Conservation (phyloP, 1,140 invertebrate genomes). For the Frieseomelitta varia region DNA sequence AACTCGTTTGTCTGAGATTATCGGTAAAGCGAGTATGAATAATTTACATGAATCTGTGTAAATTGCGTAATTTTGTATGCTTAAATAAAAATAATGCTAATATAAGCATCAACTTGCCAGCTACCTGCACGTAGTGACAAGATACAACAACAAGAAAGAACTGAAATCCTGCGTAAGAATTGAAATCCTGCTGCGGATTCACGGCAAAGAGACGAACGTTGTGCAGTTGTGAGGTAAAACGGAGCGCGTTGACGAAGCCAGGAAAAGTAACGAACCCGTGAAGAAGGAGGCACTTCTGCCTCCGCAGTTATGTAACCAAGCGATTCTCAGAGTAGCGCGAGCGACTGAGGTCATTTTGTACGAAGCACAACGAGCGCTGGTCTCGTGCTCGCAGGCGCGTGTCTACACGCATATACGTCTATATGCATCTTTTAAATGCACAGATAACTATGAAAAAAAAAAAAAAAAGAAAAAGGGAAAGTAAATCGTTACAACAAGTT, state of each 20-base stretch:
- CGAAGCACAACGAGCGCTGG: conserved; percentile 38
- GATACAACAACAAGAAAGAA: neutral
- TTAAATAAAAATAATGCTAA: neutral
- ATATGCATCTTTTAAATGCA: no score
- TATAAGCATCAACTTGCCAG: neutral
- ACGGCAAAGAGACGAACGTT: neutral
- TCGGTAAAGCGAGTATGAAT: neutral
- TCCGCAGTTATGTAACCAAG: conserved; percentile 64
- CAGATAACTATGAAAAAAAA: neutral
- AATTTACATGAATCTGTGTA: neutral
- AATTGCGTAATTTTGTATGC: neutral
- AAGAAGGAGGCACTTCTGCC: conserved; percentile 59
- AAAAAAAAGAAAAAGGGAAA: neutral
- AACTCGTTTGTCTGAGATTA: neutral
- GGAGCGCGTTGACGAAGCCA: conserved; percentile 42
- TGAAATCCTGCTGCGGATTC: neutral
- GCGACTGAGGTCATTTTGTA: conserved; percentile 61
- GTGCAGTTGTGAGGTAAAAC: conserved; percentile 33
- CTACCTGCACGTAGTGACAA: neutral
- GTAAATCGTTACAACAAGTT: neutral
- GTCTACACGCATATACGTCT: no score
- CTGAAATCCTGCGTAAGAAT: neutral
- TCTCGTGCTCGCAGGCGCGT: neutral
- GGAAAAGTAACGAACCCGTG: conserved; percentile 60
- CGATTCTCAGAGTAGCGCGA: conserved; percentile 65